Conservation (phyloP, 2,797 vertebrate species). For the Okamejei kenojei region DNA sequence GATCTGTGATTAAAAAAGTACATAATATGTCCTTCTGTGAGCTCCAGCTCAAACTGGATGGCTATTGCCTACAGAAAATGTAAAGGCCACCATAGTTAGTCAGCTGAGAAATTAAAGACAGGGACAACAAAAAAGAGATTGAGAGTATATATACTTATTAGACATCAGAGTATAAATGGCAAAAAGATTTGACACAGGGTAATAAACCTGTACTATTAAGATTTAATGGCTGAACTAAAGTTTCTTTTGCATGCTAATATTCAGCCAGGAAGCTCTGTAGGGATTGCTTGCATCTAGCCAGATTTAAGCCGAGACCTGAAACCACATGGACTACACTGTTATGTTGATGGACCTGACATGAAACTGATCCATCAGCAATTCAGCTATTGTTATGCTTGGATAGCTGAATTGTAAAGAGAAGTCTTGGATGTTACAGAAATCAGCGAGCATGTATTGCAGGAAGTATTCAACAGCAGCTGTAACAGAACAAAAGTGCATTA, state of each 20-base stretch:
- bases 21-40: constrained; percentile 27
- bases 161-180: constrained; percentile 19
- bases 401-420: background rate
- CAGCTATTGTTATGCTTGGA: background rate
- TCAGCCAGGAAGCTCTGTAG: background rate
- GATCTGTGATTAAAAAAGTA: constrained; percentile 37
- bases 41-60: constrained; percentile 11
- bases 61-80: constrained; percentile 33
- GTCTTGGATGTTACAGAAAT: background rate
- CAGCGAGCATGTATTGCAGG: background rate
- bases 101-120: constrained; percentile 31
- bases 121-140: constrained; percentile 18
- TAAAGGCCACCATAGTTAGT: constrained; percentile 33
- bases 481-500: background rate
- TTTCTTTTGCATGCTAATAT: background rate
- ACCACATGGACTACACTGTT: too few species aligned
- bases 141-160: constrained; percentile 15
- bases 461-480: background rate
- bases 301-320: background rate
- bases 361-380: background rate
- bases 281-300: background rate
- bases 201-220: constrained; percentile 25
- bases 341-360: background rate
- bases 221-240: constrained; percentile 25
- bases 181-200: background rate